phyloP scores from a whole-genome alignment of 1,140 invertebrate species.

The Steinernema feltiae region DNA sequence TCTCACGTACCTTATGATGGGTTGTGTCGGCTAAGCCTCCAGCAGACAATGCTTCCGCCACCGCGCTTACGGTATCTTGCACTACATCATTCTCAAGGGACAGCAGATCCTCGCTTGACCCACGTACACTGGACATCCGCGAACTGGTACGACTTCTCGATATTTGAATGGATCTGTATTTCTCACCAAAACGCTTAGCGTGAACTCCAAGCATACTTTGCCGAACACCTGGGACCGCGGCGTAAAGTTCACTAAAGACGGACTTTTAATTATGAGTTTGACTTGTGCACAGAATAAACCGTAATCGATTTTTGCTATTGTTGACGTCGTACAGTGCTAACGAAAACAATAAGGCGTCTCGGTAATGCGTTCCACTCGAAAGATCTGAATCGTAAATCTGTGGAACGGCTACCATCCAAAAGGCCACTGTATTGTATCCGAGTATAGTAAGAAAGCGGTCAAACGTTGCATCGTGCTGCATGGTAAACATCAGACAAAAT shows the following conservation, averaged over 20 bases:
- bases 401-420: constrained; percentile 45
- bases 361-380: constrained; percentile 51
- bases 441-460: constrained; percentile 18
- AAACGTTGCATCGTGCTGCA: constrained; percentile 22
- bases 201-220: constrained; percentile 52
- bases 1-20: constrained; percentile 38
- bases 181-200: constrained; percentile 55
- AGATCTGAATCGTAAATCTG: constrained; percentile 55
- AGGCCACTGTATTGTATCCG: constrained; percentile 32
- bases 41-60: constrained; percentile 1
- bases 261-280: neutral
- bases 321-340: constrained; percentile 57
- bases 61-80: neutral
- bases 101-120: constrained; percentile 28
- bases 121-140: constrained; percentile 27
- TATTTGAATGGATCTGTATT: constrained; percentile 54
- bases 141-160: constrained; percentile 31
- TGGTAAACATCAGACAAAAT: constrained; percentile 26
- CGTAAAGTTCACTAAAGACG: constrained; percentile 52
- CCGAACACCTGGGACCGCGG: constrained; percentile 55
- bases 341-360: constrained; percentile 51
- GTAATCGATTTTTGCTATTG: constrained; percentile 48
- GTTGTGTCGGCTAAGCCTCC: constrained; percentile 15
- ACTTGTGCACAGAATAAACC: constrained; percentile 22
- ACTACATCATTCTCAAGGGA: constrained; percentile 25